These are phyloP conservation scores for Salvelinus fontinalis DNA, from an alignment of 2,113 vertebrate species.

Conservation along the genomic window DNA sequence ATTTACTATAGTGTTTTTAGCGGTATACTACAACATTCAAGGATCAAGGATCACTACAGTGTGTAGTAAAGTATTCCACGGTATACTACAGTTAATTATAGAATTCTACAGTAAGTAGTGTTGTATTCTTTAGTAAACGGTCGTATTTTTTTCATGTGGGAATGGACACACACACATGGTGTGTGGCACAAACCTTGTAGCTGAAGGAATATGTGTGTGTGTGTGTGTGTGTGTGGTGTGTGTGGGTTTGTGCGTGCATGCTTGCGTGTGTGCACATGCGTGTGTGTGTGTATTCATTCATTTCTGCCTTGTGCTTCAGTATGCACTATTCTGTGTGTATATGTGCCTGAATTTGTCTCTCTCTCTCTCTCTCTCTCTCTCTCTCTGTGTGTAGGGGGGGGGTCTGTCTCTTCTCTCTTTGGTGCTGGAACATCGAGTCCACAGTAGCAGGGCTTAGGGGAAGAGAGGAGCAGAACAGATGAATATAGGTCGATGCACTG, in stretches of 20 bases:
- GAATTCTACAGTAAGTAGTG: too few relatives aligned
- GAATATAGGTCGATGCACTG: background rate
- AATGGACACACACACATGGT: too few relatives aligned
- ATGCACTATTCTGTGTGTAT: constrained; percentile 6
- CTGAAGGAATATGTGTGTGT: background rate
- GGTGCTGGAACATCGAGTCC: constrained; percentile 1
- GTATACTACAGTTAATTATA: too few relatives aligned
- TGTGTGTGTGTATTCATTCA: constrained; percentile 17
- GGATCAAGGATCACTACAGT: too few relatives aligned
- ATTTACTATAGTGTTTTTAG: too few relatives aligned
- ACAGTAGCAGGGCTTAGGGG: background rate
- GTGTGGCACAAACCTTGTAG: constrained; percentile 6
- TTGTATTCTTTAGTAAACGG: too few relatives aligned
- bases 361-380: background rate
- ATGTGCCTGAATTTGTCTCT: background rate
- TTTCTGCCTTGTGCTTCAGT: constrained; percentile 4
- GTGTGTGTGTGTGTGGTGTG: too few relatives aligned
- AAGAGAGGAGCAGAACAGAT: background rate
- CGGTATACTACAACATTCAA: too few relatives aligned
- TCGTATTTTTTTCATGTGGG: too few relatives aligned
- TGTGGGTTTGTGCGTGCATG: background rate
- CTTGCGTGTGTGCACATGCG: background rate
- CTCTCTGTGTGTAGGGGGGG: background rate
- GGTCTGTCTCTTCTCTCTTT: background rate
- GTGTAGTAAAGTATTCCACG: too few relatives aligned